Evolutionary conservation across 2,888 invertebrate species (phyloP).

Genomic region (Volucella zonaria): DNA sequence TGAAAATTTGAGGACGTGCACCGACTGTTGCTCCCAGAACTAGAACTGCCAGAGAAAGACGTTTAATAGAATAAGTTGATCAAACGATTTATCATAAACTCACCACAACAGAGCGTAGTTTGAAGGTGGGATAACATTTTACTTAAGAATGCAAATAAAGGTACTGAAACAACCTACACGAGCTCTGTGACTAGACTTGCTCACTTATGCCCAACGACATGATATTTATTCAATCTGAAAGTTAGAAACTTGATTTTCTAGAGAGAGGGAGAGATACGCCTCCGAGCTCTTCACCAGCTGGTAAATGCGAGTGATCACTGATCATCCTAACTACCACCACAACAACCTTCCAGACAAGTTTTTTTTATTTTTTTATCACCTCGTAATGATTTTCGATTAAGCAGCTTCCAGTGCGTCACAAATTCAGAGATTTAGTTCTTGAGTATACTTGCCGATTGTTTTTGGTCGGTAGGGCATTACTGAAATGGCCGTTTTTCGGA

Average conservation of each 20-base stretch:
- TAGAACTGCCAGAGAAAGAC: neutral
- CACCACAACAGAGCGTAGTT: slow-evolving; percentile 49
- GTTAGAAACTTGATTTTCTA: neutral
- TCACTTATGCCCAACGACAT: neutral
- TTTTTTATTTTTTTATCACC: neutral
- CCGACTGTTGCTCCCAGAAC: slow-evolving; percentile 23
- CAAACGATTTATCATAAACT: neutral
- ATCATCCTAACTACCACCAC: neutral
- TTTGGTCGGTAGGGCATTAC: no score
- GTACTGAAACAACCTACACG: slow-evolving; percentile 37
- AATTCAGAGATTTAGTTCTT: slow-evolving; percentile 21
- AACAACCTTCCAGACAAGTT: slow-evolving; percentile 15
- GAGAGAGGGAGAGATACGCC: slow-evolving; percentile 29
- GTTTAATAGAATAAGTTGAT: neutral
- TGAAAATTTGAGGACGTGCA: slow-evolving; percentile 58
- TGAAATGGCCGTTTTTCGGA: no score
- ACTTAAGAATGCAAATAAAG: neutral
- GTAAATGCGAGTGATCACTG: neutral
- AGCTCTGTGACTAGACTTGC: slow-evolving; percentile 45
- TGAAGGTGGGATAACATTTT: slow-evolving; percentile 32
- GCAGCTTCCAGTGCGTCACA: slow-evolving; percentile 12
- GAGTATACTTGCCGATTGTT: neutral
- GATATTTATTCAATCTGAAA: slow-evolving; percentile 43
- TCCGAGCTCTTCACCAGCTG: slow-evolving; percentile 22
- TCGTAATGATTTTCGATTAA: slow-evolving; percentile 30